Conservation (phyloP, 2,797 vertebrate genomes). For the Pseudotriccus pelzelni region DNA sequence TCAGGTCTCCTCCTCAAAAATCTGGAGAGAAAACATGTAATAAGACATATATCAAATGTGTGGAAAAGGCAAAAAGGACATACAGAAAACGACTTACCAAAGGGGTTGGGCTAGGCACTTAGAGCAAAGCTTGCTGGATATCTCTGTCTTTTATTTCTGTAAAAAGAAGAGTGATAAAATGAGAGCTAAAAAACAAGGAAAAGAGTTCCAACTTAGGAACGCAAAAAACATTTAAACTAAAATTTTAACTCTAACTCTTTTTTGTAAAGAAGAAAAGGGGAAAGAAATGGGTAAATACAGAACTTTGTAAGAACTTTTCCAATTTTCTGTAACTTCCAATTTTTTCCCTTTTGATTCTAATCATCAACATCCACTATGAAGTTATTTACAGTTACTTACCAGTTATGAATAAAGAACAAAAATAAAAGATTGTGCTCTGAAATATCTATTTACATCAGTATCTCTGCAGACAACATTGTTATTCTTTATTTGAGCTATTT, state of each 20-base stretch:
- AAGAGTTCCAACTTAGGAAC: neutral
- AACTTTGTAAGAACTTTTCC: neutral
- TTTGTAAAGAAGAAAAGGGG: neutral
- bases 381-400: slow-evolving; percentile 37
- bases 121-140: neutral
- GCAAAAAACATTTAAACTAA: neutral
- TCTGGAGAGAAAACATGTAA: neutral
- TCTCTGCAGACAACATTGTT: slow-evolving; percentile 33
- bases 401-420: slow-evolving; percentile 45
- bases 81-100: neutral
- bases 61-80: neutral
- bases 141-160: neutral
- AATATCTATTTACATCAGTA: slow-evolving; percentile 49
- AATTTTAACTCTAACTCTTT: neutral
- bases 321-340: neutral
- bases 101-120: neutral
- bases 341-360: slow-evolving; percentile 1
- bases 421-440: neutral
- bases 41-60: neutral
- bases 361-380: slow-evolving; percentile 1
- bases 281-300: neutral
- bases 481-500: slow-evolving; percentile 51
- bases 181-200: accelerated
- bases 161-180: neutral
- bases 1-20: neutral